Evolutionary conservation across 2,113 vertebrate species (phyloP).

Genomic region (Piaya cayana): DNA sequence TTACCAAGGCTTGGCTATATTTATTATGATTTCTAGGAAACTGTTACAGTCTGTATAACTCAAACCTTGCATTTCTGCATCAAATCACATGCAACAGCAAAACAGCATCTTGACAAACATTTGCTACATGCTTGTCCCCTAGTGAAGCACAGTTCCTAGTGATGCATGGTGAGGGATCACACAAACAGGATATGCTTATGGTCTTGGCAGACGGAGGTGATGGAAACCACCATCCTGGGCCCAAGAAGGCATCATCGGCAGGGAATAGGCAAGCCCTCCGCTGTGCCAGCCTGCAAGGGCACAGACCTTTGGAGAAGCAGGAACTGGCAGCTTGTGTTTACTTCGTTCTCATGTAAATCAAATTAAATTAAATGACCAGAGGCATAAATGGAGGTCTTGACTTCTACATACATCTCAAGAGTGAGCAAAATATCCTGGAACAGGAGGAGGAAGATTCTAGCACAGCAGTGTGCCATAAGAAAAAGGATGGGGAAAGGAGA

Average conservation of each 20-base stretch:
- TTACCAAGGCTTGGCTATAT: conserved; percentile 37
- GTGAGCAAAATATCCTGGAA: neutral
- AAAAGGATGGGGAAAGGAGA: neutral
- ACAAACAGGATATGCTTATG: neutral
- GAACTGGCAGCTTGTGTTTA: neutral
- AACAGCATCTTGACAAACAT: conserved; percentile 27
- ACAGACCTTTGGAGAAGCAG: neutral
- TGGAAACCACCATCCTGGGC: neutral
- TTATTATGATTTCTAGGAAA: conserved; percentile 63
- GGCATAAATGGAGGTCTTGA: neutral
- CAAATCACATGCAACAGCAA: neutral
- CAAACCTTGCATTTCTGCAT: neutral
- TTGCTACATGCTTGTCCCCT: neutral
- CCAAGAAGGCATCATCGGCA: accelerated
- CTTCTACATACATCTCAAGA: neutral
- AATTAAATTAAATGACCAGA: neutral
- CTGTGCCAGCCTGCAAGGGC: conserved; percentile 21
- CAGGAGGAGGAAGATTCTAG: neutral
- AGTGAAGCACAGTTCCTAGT: neutral
- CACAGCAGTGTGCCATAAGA: neutral
- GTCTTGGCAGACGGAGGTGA: neutral
- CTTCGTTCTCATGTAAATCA: neutral
- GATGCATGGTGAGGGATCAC: neutral
- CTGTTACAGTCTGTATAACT: neutral
- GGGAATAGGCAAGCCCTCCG: neutral